phyloP scores from a whole-genome alignment of 2,113 vertebrate genomes.

The Amblyornis subalaris region DNA sequence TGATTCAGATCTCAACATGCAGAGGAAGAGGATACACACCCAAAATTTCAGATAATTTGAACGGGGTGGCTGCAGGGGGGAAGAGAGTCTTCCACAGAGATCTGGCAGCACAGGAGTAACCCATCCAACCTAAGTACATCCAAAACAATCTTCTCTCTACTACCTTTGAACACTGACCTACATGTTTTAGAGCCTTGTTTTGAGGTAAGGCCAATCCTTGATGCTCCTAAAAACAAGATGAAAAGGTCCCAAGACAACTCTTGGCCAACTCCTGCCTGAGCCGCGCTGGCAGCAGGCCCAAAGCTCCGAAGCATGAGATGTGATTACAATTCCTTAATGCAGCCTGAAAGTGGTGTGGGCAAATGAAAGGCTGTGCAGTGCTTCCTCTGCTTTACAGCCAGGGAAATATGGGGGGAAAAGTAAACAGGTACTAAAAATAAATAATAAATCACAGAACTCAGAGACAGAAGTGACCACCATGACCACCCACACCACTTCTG shows the following conservation, averaged over 20 bases:
- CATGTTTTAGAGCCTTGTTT: background rate
- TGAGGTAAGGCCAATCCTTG: background rate
- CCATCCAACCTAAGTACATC: background rate
- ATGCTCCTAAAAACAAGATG: background rate
- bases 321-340: slow-evolving; percentile 27
- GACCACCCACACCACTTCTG: fast-evolving
- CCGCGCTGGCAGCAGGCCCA: background rate
- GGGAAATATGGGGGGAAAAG: background rate
- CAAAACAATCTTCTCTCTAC: background rate
- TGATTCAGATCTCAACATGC: slow-evolving; percentile 43
- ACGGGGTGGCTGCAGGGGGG: background rate
- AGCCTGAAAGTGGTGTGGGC: background rate
- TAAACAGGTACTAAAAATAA: background rate
- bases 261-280: background rate
- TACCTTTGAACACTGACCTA: background rate
- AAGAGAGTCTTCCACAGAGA: background rate
- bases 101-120: background rate
- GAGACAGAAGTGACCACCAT: background rate
- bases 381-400: background rate
- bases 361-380: background rate
- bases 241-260: slow-evolving; percentile 10
- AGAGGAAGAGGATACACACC: slow-evolving; percentile 12
- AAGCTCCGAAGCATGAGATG: slow-evolving; percentile 33
- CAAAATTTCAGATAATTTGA: slow-evolving; percentile 10
- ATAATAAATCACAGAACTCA: background rate